Conservation (phyloP, 2,113 vertebrate genomes). For the Coptodon rendalli region DNA sequence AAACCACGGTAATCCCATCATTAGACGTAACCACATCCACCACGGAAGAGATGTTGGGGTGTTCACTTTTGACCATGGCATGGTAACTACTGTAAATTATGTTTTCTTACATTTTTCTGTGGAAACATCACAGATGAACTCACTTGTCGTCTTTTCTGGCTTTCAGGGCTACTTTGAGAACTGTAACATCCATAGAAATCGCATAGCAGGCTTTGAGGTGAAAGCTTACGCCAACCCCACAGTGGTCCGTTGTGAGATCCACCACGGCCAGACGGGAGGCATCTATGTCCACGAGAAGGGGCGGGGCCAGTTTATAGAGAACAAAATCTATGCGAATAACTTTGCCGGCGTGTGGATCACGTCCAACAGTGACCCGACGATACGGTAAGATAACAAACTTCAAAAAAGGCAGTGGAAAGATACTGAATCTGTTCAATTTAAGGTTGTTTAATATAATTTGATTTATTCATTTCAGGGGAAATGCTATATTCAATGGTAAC, state of each 20-base stretch:
- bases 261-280: slow-evolving; percentile 96
- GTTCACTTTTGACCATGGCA: slow-evolving; percentile 99
- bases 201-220: slow-evolving; percentile 98
- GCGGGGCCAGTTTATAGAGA: slow-evolving; percentile 98
- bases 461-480: slow-evolving; percentile 76
- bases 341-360: slow-evolving; percentile 99
- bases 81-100: slow-evolving; percentile 73
- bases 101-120: neutral
- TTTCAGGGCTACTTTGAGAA: slow-evolving; percentile 72
- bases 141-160: neutral
- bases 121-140: neutral
- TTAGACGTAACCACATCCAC: slow-evolving; percentile 98
- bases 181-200: slow-evolving; percentile 90
- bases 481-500: slow-evolving; percentile 99
- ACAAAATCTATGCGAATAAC: slow-evolving; percentile 99
- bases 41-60: slow-evolving; percentile 97
- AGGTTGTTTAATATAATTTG: neutral
- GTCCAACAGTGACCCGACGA: slow-evolving; percentile 98
- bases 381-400: slow-evolving; percentile 77
- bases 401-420: neutral
- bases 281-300: slow-evolving; percentile 99
- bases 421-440: neutral
- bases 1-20: slow-evolving; percentile 99
- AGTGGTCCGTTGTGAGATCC: slow-evolving; percentile 97
- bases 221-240: slow-evolving; percentile 98